phyloP scores from a whole-genome alignment of 2,113 vertebrate genomes.

The Chaetodon auriga region DNA sequence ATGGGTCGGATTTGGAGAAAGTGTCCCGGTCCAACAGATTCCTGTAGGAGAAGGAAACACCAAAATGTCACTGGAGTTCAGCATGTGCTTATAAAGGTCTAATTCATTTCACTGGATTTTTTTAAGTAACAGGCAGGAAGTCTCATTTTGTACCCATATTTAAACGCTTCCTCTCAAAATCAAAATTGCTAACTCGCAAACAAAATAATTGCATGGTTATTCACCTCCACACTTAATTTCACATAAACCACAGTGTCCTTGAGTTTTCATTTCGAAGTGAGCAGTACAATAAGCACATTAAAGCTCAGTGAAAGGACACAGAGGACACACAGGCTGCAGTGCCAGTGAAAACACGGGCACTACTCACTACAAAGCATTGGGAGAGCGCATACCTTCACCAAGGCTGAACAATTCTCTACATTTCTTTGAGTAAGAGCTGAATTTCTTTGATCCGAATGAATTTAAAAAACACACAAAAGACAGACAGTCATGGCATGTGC shows the following conservation, averaged over 20 bases:
- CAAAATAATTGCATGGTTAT: constrained; percentile 26
- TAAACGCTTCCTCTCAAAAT: neutral
- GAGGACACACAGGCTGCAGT: constrained; percentile 3
- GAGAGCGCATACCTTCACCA: neutral
- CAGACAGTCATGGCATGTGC: neutral
- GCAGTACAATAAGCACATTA: constrained; percentile 32
- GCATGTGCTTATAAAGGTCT: neutral
- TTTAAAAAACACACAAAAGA: neutral
- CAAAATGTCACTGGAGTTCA: neutral
- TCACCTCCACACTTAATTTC: constrained; percentile 37
- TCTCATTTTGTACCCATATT: neutral
- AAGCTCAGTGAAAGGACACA: constrained; percentile 26
- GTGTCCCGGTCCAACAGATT: constrained; percentile 95
- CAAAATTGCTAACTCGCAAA: neutral
- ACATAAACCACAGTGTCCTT: constrained; percentile 47
- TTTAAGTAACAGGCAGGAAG: neutral
- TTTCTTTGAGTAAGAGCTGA: neutral
- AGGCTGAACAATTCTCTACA: neutral
- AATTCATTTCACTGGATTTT: neutral
- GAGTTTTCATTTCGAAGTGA: constrained; percentile 45
- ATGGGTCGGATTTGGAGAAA: constrained; percentile 96
- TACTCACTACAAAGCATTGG: neutral
- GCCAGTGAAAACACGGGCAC: neutral
- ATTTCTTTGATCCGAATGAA: neutral
- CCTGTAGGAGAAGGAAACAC: constrained; percentile 78